phyloP scores from a whole-genome alignment of 2,797 vertebrate species.

The Eidolon dupreanum region DNA sequence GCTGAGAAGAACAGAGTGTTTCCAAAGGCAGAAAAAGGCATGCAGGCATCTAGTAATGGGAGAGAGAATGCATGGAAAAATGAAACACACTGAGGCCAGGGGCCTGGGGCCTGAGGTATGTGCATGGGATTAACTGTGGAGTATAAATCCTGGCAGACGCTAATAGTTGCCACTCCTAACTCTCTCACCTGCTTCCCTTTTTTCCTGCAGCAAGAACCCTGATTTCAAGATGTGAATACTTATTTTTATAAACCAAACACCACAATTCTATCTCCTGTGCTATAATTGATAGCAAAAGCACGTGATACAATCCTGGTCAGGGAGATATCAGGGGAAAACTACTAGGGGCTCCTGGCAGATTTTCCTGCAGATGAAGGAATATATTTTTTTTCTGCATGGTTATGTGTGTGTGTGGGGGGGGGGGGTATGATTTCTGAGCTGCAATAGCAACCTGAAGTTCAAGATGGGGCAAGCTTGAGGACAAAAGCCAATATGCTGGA shows the following conservation, averaged over 20 bases:
- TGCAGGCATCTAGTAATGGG: background rate
- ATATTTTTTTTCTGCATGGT: background rate
- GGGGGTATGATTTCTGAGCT: background rate
- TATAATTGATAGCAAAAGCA: background rate
- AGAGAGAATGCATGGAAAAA: background rate
- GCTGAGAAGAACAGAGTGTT: background rate
- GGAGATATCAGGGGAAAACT: background rate
- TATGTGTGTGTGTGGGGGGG: no score
- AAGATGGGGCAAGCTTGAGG: background rate
- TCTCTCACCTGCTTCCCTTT: background rate
- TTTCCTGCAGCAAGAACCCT: background rate
- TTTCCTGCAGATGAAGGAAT: background rate
- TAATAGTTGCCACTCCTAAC: background rate
- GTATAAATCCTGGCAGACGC: accelerated
- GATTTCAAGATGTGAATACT: background rate
- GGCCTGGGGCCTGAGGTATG: no score
- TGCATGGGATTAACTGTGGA: no score
- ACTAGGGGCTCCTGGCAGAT: background rate
- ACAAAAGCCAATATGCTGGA: background rate
- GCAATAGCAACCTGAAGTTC: background rate
- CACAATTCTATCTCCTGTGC: background rate
- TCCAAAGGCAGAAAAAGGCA: background rate
- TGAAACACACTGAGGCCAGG: background rate
- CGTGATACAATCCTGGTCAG: background rate
- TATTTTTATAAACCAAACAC: background rate